Evolutionary conservation across 92 coral and sea anemone species (phyloP).

Genomic region (Zoanthus solanderi): DNA sequence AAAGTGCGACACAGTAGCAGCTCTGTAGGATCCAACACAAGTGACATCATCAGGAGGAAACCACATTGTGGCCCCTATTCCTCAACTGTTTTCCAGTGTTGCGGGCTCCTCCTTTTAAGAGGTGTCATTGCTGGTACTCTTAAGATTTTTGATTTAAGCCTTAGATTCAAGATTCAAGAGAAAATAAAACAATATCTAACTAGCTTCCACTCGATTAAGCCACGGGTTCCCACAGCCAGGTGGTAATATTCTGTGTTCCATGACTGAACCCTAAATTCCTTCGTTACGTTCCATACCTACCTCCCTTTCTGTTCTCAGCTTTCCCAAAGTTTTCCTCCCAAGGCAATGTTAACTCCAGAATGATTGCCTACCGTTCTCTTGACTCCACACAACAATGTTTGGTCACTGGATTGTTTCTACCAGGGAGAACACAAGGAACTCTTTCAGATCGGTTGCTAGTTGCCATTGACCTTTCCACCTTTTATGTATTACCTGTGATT

Average conservation of each 20-base stretch:
- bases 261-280: background rate
- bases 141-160: too few species aligned
- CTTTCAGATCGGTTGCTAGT: conserved; percentile 29
- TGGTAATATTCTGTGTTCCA: conserved; percentile 20
- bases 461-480: conserved; percentile 27
- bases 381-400: conserved; percentile 34
- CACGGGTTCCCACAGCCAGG: conserved; percentile 8
- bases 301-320: conserved; percentile 18
- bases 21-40: too few species aligned
- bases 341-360: conserved; percentile 33
- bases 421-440: conserved; percentile 22
- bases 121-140: too few species aligned
- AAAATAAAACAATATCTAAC: too few species aligned
- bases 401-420: conserved; percentile 31
- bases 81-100: too few species aligned
- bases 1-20: too few species aligned
- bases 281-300: background rate
- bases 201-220: background rate
- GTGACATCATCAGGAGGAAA: too few species aligned
- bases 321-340: conserved; percentile 36
- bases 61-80: too few species aligned
- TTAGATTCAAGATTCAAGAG: too few species aligned
- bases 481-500: too few species aligned
- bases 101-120: too few species aligned
- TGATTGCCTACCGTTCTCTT: conserved; percentile 10